Base-by-base conservation (phyloP, 2,888 invertebrate species). In the Ormia ochracea region DNA sequence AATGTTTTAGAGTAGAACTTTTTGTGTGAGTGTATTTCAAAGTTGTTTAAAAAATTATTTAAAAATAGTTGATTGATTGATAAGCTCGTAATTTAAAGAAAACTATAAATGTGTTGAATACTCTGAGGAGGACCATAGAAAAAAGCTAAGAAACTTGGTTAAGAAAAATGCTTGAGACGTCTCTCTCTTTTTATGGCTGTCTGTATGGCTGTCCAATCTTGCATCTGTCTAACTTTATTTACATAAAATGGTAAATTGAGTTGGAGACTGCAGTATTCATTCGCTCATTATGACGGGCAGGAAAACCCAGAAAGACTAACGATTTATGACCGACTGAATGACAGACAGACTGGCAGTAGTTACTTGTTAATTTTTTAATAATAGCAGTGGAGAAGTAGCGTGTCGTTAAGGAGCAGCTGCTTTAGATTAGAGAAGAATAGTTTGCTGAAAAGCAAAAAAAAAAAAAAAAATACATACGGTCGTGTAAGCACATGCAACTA, bases 41-140 rank as follows among this genome's bases (percentile, higher is more conserved):
- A n/a, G n/a, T n/a, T 48, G 66, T 50, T 59, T 41, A 58, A 58
- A 48, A 66, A 74, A 74, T 65, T 56, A 59, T 31, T 68, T 12
- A 75, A 68, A 68, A 52, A 66, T 54, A 73, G 28, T 73, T 79
- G 80, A 80, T 76, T 80, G 80, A 80, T 80, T 80, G 80, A 76
- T 72, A 80, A 80, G 75, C 80, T 76, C 63, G 33, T 76, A 69
- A 61, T 41, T 41, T 41, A 41, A 41, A 41, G 12, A 33, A 33
- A 33, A 52, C n/a, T 43, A 61, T 43, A 54, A 79, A 72, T 56
- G 59, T 80, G 70, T 63, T 76, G 72, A 80, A 58, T 56, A 21
- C 74, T 63, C 17, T 28, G 58, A 14, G 61, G 58, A 54, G 58
- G 58, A 66, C 26, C 33, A 61, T n/a, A 65, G 56, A 50, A 56